phyloP scores from a whole-genome alignment of 1,140 invertebrate genomes.

The Psilanteris sp. region DNA sequence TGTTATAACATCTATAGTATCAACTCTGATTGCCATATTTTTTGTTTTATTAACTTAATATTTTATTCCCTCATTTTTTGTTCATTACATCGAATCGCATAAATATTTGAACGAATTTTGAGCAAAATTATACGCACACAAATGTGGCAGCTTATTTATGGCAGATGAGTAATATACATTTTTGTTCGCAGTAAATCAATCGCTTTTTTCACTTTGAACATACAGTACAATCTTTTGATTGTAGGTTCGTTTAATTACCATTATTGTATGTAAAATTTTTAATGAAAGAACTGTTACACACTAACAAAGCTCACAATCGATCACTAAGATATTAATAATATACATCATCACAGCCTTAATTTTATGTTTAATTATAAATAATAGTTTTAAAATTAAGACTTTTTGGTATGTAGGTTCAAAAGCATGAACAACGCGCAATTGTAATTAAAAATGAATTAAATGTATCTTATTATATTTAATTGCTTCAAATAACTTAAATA shows the following conservation, averaged over 20 bases:
- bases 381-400: conserved; percentile 4
- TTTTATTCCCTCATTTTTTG: too few relatives aligned
- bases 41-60: too few relatives aligned
- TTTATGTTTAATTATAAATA: conserved; percentile 34
- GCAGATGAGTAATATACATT: conserved; percentile 26
- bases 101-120: conserved; percentile 17
- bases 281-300: conserved; percentile 12
- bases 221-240: conserved; percentile 12
- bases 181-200: conserved; percentile 11
- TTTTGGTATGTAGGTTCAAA: too few relatives aligned
- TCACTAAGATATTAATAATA: conserved; percentile 25
- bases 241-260: conserved; percentile 7
- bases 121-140: conserved; percentile 22
- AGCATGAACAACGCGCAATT: too few relatives aligned
- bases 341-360: conserved; percentile 38
- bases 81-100: too few relatives aligned
- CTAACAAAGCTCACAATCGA: conserved; percentile 45
- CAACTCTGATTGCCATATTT: too few relatives aligned
- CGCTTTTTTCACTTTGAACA: conserved; percentile 2
- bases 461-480: too few relatives aligned
- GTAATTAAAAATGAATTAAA: too few relatives aligned
- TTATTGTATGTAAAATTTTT: conserved; percentile 7
- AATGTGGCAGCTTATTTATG: conserved; percentile 35
- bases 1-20: too few relatives aligned
- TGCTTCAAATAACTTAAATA: too few relatives aligned